Base-by-base conservation (phyloP, 2,797 vertebrate genomes). In the Paramormyrops hopkinsi region DNA sequence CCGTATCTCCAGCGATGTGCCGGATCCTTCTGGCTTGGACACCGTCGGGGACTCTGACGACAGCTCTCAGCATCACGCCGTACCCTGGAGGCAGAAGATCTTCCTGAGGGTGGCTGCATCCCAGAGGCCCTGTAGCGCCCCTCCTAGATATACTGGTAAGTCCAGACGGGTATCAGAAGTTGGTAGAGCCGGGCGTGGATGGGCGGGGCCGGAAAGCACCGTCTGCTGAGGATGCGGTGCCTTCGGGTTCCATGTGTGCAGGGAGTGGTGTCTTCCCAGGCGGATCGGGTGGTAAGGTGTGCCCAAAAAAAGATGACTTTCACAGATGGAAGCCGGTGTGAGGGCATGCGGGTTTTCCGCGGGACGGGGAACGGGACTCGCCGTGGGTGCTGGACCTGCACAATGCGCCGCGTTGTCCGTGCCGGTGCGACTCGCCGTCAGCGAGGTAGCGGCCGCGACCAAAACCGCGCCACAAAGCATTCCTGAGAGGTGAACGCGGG, bases 51-150 rank as follows among this genome's bases (percentile, higher is more conserved):
- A 0, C 90, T 92, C 12, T 46, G 6, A 87, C 0, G 93, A 92
- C 44, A 96, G 92, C 88, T 87, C 95, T 0, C 94, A 92, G 92
- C 93, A 92, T 0, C 95, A 96, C 0, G 92, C 95, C 19, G 96
- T 96, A 73, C 97, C 96, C 0, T 97, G 96, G 96, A 94, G 96
- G 88, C 96, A 97, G 87, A 96, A 97, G 94, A 97, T 97, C 89
- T 97, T 97, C 90, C 94, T 97, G 7, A 93, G 96, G 8, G 96
- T 97, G 88, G 96, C 96, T 3, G 96, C 96, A 2, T 96, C 96
- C 0, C 96, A 96, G 93, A 97, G 96, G 90, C 92, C 94, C 0
- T 94, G 94, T 0, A 96, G 96, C 12, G 93, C 96, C 88, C 92
- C 96, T 0, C 73, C 54, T n/a, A 22, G 37, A 88, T 88, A 54